phyloP scores from a whole-genome alignment of 2,113 vertebrate genomes.

The Erpornis zantholeuca region DNA sequence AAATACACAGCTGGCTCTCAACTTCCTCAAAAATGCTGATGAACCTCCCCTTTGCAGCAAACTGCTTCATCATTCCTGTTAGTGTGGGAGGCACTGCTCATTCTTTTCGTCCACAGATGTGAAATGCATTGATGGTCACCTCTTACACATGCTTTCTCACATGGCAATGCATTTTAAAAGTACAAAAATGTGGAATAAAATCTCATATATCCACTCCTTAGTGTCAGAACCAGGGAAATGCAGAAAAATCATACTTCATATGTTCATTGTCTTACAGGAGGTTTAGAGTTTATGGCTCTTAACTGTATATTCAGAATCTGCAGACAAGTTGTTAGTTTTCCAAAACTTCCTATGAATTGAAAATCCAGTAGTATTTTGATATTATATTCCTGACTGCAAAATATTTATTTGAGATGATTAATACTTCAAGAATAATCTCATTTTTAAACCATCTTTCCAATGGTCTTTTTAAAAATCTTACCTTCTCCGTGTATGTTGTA shows the following conservation, averaged over 20 bases:
- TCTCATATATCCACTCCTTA: neutral
- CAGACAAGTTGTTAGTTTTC: neutral
- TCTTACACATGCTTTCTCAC: neutral
- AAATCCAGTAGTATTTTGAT: neutral
- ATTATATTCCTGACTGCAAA: neutral
- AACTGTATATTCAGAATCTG: neutral
- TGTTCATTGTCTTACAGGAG: neutral
- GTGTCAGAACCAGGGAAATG: neutral
- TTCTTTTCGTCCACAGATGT: neutral
- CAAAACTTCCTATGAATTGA: neutral
- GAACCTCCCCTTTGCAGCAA: neutral
- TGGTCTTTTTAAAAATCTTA: neutral
- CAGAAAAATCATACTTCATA: neutral
- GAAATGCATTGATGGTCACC: neutral
- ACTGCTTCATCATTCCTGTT: neutral
- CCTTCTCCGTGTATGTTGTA: rapidly evolving
- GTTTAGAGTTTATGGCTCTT: neutral
- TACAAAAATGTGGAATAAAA: neutral
- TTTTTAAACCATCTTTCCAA: neutral
- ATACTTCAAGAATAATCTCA: neutral
- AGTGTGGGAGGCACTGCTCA: neutral
- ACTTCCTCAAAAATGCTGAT: neutral
- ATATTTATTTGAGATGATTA: neutral
- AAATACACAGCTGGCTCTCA: neutral
- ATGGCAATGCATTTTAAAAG: neutral